Base-by-base conservation (phyloP, 1,140 invertebrate genomes). In the Thalassaphorura encarpata region DNA sequence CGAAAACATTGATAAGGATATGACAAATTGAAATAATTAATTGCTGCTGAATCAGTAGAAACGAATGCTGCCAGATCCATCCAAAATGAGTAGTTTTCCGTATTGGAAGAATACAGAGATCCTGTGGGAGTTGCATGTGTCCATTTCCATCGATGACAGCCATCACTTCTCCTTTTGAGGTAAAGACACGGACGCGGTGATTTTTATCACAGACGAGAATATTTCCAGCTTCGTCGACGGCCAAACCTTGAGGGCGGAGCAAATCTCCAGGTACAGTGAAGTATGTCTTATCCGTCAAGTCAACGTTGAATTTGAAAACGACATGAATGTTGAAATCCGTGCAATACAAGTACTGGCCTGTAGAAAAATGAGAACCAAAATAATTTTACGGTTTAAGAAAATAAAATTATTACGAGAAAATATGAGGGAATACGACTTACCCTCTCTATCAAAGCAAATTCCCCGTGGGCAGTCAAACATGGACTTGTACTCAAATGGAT, bases 251-350 rank as follows among this genome's bases (percentile, higher is more conserved):
- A 16, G 52, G 52, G 4, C 52, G 23, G 3, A 6, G 26, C 5
- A 53, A n/a, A n/a, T 24, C 19, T 13, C 29, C 39, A 26, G 24
- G 6, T 11, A 2, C 21, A 29, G 13, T 45, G 19, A 16, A 15
- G 5, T 8, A 26, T 3, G n/a, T n/a, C 3, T 4, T 6, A 4
- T 6, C n/a, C 2, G 18, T 42, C 23, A 5, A 24, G 4, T 3
- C 11, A 3, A 13, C n/a, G 11, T 13, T 2, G 24, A 24, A 3
- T 16, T 13, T 24, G 5, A 23, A 11, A 24, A 53, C 21, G 29
- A 8, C 21, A 16, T 53, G 52, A 11, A 11, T 19, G 15, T 53
- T 24, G 52, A 53, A 53, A 27, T 42, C 41, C 2, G 52, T 28
- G 19, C 26, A 26, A 29, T 53, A 53, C 13, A 53, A 6, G 23